Conservation (phyloP, 37 sponge, comb jelly and placozoan genomes). For the Chondrilla cf. caribensis region DNA sequence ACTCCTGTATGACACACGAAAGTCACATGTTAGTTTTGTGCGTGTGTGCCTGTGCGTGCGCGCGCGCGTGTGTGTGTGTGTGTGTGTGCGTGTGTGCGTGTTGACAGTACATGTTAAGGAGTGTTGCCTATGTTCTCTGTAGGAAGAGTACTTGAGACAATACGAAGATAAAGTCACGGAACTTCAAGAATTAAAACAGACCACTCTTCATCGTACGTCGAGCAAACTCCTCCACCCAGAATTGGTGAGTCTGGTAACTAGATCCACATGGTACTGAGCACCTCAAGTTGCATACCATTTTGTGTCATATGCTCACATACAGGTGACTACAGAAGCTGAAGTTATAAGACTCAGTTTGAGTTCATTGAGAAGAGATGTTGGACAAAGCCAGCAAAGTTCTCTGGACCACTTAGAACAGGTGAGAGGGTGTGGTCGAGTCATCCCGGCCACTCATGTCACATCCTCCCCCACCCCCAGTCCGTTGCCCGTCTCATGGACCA, state of each 20-base stretch:
- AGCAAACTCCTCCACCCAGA: no score
- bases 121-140: no score
- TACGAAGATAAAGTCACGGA: not conserved
- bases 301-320: no score
- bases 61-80: no score
- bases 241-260: no score
- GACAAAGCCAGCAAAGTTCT: not conserved
- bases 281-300: no score
- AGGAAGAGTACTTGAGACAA: not conserved
- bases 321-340: conserved; percentile 2
- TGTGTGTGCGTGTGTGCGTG: no score
- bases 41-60: not conserved
- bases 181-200: not conserved
- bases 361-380: not conserved
- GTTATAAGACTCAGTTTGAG: not conserved
- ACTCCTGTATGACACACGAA: not conserved
- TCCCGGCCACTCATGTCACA: not conserved
- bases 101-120: no score
- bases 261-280: no score
- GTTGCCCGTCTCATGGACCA: conserved; percentile 16
- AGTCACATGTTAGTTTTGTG: not conserved
- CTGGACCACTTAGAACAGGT: conserved; percentile 24
- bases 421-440: not conserved
- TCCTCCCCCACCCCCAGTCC: not conserved
- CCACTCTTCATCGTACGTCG: no score